Conservation (phyloP, 2,113 vertebrate genomes). For the Micronycteris hirsuta region DNA sequence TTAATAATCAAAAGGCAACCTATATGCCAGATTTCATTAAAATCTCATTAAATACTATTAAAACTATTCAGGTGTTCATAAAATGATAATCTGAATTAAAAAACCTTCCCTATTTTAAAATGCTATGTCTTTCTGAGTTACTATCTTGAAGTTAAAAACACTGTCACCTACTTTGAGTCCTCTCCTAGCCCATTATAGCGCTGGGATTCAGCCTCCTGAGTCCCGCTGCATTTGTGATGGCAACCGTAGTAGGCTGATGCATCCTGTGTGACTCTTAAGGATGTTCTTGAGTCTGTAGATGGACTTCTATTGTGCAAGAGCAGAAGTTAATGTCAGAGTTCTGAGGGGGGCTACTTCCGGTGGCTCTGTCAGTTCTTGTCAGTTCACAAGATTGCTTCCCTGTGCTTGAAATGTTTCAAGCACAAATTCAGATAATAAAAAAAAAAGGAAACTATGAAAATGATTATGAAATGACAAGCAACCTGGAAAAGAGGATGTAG, state of each 20-base stretch:
- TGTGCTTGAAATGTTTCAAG: slow-evolving; percentile 49
- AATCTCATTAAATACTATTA: not conserved
- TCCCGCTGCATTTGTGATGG: not conserved
- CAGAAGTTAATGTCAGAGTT: slow-evolving; percentile 40
- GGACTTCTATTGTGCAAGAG: slow-evolving; percentile 21
- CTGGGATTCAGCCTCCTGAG: not conserved
- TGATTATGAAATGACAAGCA: slow-evolving; percentile 36
- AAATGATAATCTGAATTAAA: not conserved
- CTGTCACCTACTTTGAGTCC: not conserved
- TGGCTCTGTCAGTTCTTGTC: slow-evolving; percentile 41
- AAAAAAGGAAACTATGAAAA: slow-evolving; percentile 38
- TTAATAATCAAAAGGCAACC: not conserved
- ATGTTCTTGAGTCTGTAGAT: not conserved
- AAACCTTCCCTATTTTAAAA: not conserved
- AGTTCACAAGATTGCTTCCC: not conserved
- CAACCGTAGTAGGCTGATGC: not conserved
- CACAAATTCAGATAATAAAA: slow-evolving; percentile 45
- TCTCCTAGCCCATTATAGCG: not conserved
- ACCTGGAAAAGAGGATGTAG: not conserved
- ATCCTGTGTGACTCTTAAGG: not conserved
- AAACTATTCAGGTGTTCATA: not conserved
- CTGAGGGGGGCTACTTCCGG: slow-evolving; percentile 18
- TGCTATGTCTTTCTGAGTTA: not conserved
- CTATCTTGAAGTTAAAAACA: not conserved
- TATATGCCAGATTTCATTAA: not conserved